These are phyloP conservation scores for Psammodynastes pulverulentus DNA, from an alignment of 2,113 vertebrate species.

Conservation along the genomic window DNA sequence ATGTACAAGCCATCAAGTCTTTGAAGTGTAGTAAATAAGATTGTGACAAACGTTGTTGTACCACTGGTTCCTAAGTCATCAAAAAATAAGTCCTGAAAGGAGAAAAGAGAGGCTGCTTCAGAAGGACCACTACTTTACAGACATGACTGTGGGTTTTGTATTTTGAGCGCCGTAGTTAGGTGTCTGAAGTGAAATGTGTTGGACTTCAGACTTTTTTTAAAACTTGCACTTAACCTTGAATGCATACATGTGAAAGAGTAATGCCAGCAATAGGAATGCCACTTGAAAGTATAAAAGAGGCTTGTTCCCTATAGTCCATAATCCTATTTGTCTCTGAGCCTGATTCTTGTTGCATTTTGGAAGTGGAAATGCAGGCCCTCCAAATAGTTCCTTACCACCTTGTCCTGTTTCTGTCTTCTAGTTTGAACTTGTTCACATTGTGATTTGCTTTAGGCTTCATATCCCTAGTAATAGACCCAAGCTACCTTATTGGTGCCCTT, in stretches of 20 bases:
- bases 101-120: slow-evolving; percentile 5
- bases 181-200: background rate
- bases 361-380: background rate
- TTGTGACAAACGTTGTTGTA: slow-evolving; percentile 38
- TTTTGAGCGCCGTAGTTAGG: background rate
- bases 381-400: background rate
- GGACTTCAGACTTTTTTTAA: background rate
- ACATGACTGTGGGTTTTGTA: background rate
- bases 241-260: background rate
- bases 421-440: background rate
- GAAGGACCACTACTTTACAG: background rate
- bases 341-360: background rate
- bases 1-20: slow-evolving; percentile 36
- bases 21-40: slow-evolving; percentile 33
- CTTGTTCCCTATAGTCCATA: no score
- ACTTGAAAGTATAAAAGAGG: background rate
- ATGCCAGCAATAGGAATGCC: background rate
- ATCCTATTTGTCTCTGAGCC: background rate
- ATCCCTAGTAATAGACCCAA: slow-evolving; percentile 35
- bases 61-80: slow-evolving; percentile 7
- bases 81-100: slow-evolving; percentile 16
- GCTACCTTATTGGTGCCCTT: slow-evolving; percentile 16
- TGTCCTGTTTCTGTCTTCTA: slow-evolving; percentile 12
- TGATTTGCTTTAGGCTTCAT: slow-evolving; percentile 41
- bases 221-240: background rate